phyloP scores from a whole-genome alignment of 2,888 invertebrate genomes.

The Congeria kusceri region DNA sequence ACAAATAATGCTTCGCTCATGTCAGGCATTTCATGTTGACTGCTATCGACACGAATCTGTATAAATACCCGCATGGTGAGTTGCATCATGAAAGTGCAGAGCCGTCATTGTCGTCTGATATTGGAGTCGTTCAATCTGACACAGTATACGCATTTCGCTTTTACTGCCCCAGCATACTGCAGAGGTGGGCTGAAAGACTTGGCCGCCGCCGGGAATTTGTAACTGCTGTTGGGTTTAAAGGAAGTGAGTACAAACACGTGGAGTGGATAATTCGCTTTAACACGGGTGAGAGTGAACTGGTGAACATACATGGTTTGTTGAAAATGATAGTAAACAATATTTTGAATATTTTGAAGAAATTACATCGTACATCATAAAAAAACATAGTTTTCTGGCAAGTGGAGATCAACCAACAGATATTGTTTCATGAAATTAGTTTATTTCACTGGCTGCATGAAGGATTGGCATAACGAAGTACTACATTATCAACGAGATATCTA shows the following conservation, averaged over 20 bases:
- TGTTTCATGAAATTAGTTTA: constrained; percentile 8
- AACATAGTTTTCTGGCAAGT: constrained; percentile 29
- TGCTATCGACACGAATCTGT: no score
- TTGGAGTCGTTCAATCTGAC: no score
- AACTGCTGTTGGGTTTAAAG: constrained; percentile 24
- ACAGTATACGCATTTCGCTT: no score
- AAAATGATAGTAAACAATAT: constrained; percentile 22
- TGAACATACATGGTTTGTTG: constrained; percentile 21
- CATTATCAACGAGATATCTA: not conserved
- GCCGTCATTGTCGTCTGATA: no score
- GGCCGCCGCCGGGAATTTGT: constrained; percentile 21
- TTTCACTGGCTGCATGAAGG: constrained; percentile 5
- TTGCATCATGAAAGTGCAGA: no score
- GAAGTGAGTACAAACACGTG: not conserved
- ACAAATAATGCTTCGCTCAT: no score
- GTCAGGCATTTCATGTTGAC: no score
- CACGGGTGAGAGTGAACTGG: constrained; percentile 18
- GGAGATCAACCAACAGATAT: not conserved
- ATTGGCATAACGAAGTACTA: constrained; percentile 1
- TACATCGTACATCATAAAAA: constrained; percentile 36
- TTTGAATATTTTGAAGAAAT: constrained; percentile 11
- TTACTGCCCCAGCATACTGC: no score
- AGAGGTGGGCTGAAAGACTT: not conserved
- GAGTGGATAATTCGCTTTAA: constrained; percentile 32
- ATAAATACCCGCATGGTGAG: no score